Percentiles rank a stretch among this genome's conserved stretches.
Conservation (phyloP, 2,888 invertebrate genomes). For the Noctua janthina region DNA sequence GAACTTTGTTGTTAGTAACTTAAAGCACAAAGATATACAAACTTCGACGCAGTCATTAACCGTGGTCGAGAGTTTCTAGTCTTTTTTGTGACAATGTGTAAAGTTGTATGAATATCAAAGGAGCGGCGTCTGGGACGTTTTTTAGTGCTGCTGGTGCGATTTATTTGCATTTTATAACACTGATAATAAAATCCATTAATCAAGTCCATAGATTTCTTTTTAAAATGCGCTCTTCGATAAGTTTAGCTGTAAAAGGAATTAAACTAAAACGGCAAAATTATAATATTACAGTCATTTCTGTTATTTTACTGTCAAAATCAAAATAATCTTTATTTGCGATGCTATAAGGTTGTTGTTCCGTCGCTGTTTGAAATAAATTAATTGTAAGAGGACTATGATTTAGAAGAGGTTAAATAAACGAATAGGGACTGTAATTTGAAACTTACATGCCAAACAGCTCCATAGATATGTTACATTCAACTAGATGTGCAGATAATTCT, state of each 20-base stretch:
- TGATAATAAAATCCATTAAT: not conserved
- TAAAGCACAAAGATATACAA: not conserved
- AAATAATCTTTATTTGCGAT: not conserved
- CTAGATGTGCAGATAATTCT: conserved; percentile 91
- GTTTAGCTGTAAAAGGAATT: not conserved
- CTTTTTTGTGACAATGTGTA: not conserved
- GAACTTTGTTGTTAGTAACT: not conserved
- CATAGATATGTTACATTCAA: conserved; percentile 94
- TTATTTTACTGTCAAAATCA: not conserved
- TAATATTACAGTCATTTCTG: not conserved
- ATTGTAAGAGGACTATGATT: not conserved
- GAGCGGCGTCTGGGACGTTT: too few relatives aligned
- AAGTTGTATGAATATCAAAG: not conserved
- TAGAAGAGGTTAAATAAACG: not conserved
- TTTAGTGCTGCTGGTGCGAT: not conserved
- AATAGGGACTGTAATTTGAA: not conserved
- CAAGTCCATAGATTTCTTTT: not conserved
- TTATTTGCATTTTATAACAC: not conserved
- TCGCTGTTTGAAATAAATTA: not conserved
- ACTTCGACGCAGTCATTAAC: not conserved
- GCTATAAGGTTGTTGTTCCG: not conserved
- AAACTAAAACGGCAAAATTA: not conserved
- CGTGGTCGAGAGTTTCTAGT: too few relatives aligned
- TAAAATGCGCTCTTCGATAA: not conserved
- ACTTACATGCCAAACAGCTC: conserved; percentile 96